Conservation (phyloP, 2,888 invertebrate species). For the Buathra laborator region DNA sequence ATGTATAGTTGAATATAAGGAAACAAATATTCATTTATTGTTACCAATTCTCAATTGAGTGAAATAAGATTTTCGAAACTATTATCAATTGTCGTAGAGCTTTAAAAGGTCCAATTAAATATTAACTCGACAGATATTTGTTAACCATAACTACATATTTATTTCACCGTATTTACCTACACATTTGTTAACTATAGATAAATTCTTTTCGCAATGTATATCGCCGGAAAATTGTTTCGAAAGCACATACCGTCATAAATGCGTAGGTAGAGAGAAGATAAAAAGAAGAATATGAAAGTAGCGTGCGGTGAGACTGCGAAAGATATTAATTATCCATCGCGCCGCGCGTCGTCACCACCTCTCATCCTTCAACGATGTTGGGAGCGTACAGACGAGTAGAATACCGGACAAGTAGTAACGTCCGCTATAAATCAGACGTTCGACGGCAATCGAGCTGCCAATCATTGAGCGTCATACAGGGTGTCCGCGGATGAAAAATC, state of each 20-base stretch:
- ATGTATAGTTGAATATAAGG: no score
- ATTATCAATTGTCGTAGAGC: no score
- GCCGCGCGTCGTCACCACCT: slow-evolving; percentile 30
- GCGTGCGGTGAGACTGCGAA: slow-evolving; percentile 17
- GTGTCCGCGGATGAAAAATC: slow-evolving; percentile 17
- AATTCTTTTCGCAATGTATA: no score
- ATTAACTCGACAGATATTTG: no score
- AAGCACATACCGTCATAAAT: neutral
- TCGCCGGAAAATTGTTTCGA: slow-evolving; percentile 1
- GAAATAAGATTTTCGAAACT: no score
- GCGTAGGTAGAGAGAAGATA: neutral
- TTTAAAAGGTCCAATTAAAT: no score
- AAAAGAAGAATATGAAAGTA: neutral
- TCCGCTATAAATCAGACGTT: slow-evolving; percentile 59
- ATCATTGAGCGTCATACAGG: slow-evolving; percentile 29
- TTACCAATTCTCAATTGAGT: no score
- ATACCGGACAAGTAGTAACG: slow-evolving; percentile 49
- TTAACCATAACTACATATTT: no score
- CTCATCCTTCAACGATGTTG: slow-evolving; percentile 1
- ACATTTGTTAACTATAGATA: no score
- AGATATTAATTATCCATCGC: slow-evolving; percentile 48
- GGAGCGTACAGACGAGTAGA: slow-evolving; percentile 18
- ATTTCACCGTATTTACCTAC: no score
- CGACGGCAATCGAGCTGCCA: slow-evolving; percentile 52
- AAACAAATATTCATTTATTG: no score